phyloP scores from a whole-genome alignment of 2,888 invertebrate species.

The Lycophotia porphyrea region DNA sequence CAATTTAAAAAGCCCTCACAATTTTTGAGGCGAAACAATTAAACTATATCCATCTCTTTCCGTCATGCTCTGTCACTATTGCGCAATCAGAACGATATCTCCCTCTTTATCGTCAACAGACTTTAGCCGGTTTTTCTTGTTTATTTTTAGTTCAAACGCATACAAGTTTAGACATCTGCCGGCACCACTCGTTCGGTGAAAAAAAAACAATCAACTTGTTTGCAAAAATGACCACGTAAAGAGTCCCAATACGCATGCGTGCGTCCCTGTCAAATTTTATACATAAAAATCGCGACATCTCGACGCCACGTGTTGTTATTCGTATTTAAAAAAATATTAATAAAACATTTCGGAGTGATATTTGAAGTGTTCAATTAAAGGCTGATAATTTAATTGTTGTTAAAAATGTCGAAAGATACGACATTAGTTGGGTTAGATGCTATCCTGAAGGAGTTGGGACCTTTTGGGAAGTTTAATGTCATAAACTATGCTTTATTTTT shows the following conservation, averaged over 20 bases:
- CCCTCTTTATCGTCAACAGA: slow-evolving; percentile 23
- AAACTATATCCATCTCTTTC: slow-evolving; percentile 36
- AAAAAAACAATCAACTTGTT: slow-evolving; percentile 33
- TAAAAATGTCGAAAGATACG: slow-evolving; percentile 76
- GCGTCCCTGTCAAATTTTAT: slow-evolving; percentile 54
- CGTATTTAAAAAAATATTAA: slow-evolving; percentile 52
- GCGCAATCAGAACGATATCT: slow-evolving; percentile 49
- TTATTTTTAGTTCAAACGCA: slow-evolving; percentile 67
- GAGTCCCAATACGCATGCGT: slow-evolving; percentile 59
- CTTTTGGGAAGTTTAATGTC: slow-evolving; percentile 85
- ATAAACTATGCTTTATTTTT: slow-evolving; percentile 84
- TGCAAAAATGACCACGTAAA: slow-evolving; percentile 39
- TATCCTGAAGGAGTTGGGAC: slow-evolving; percentile 81
- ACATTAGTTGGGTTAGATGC: slow-evolving; percentile 77
- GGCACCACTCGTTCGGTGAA: slow-evolving; percentile 41
- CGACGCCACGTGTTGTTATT: slow-evolving; percentile 28
- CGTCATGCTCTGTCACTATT: slow-evolving; percentile 32
- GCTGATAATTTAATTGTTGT: slow-evolving; percentile 55
- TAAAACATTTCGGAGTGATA: slow-evolving; percentile 33
- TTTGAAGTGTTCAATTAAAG: slow-evolving; percentile 63
- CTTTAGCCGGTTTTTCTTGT: slow-evolving; percentile 67
- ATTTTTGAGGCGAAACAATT: background rate
- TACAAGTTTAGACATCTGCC: slow-evolving; percentile 60
- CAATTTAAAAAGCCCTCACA: slow-evolving; percentile 32
- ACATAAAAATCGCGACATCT: slow-evolving; percentile 34